Evolutionary conservation across 2,888 invertebrate genomes (phyloP).

Genomic region (Synergus umbraculus): DNA sequence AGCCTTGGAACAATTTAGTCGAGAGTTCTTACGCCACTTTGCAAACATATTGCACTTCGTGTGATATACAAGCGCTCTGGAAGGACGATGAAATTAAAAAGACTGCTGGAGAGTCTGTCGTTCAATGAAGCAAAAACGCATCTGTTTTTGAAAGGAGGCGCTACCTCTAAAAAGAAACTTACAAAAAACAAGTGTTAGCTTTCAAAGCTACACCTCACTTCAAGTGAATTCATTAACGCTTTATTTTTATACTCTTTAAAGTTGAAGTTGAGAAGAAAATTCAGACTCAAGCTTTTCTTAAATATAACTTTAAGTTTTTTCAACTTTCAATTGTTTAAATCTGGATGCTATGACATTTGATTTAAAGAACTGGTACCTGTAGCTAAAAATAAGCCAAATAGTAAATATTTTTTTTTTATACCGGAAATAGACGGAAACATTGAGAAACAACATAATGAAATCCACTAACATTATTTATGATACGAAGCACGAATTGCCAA

Average conservation of each 20-base stretch:
- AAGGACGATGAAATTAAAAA: conserved; percentile 36
- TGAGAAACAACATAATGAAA: neutral
- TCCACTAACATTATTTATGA: conserved; percentile 17
- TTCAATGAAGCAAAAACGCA: conserved; percentile 17
- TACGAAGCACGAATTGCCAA: conserved; percentile 31
- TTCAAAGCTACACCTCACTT: neutral
- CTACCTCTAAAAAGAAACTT: neutral
- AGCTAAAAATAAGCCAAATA: neutral
- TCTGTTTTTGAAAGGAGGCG: neutral
- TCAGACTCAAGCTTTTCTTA: neutral
- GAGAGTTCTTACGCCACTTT: conserved; percentile 38
- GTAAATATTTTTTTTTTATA: neutral
- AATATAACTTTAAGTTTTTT: neutral
- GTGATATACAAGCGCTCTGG: conserved; percentile 9
- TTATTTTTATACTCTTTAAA: neutral
- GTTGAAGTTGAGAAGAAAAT: neutral
- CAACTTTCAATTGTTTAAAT: neutral
- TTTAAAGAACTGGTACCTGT: neutral
- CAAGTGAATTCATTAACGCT: neutral
- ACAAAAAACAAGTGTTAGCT: neutral
- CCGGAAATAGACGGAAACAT: neutral
- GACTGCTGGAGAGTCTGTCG: conserved; percentile 7
- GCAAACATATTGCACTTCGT: conserved; percentile 38
- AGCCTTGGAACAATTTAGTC: conserved; percentile 37
- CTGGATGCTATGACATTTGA: neutral